phyloP scores from a whole-genome alignment of 2,888 invertebrate genomes.

The Mantis religiosa region DNA sequence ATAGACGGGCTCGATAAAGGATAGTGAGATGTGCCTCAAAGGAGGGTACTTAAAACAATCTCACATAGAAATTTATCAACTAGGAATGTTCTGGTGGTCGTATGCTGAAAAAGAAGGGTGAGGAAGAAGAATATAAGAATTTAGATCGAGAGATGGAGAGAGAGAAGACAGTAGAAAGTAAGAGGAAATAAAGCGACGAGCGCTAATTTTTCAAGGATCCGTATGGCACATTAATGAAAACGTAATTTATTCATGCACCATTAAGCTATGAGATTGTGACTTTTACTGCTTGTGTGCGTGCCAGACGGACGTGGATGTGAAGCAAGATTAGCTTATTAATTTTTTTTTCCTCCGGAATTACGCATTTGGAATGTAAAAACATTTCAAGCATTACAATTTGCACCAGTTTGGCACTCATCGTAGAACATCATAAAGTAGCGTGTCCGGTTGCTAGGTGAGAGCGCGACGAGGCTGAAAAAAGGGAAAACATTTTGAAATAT shows the following conservation, averaged over 20 bases:
- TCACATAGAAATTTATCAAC: no score
- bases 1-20: no score
- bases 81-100: no score
- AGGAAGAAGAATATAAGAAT: not conserved
- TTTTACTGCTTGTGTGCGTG: no score
- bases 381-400: not conserved
- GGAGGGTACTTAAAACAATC: no score
- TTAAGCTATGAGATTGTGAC: no score
- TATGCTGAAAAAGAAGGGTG: not conserved
- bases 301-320: not conserved
- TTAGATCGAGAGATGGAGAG: not conserved
- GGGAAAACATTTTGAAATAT: not conserved
- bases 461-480: not conserved
- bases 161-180: not conserved
- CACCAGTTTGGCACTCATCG: not conserved
- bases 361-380: not conserved
- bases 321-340: not conserved
- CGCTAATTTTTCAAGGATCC: not conserved
- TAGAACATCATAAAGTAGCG: not conserved
- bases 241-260: not conserved
- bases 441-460: not conserved
- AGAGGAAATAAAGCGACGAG: not conserved
- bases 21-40: no score
- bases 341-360: not conserved
- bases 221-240: not conserved